Conservation (phyloP, 2,797 vertebrate species). For the Enoplosus armatus region DNA sequence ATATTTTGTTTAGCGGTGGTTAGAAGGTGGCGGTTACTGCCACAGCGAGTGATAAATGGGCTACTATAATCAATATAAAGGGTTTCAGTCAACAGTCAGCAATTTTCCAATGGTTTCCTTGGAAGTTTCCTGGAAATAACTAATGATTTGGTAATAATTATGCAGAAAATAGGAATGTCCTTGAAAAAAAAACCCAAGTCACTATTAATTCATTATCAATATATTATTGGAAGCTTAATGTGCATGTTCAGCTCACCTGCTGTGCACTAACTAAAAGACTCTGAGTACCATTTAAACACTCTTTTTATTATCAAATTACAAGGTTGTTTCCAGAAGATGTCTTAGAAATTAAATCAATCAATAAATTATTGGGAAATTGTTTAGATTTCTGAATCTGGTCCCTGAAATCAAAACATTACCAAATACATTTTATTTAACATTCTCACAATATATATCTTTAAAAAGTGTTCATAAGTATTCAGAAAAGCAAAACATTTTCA, state of each 20-base stretch:
- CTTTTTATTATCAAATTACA: not conserved
- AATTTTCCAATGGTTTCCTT: not conserved
- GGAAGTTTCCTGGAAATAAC: not conserved
- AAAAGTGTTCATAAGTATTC: not conserved
- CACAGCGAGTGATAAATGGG: no score
- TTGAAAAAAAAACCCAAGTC: not conserved
- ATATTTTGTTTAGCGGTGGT: constrained; percentile 5
- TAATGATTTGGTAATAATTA: not conserved
- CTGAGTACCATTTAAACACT: not conserved
- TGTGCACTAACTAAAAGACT: not conserved
- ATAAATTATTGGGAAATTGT: not conserved
- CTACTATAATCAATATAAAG: not conserved
- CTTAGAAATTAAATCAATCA: not conserved
- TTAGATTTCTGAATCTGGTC: no score
- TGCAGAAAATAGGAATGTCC: not conserved
- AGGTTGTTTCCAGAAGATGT: not conserved
- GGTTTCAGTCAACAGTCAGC: not conserved
- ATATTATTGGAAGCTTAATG: not conserved
- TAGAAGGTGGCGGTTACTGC: not conserved
- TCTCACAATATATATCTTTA: no score
- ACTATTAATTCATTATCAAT: not conserved
- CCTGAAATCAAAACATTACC: not conserved
- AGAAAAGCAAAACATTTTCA: not conserved
- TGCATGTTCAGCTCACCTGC: not conserved
- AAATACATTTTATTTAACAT: not conserved